These are phyloP conservation scores for Atta texana DNA, from an alignment of 1,140 invertebrate genomes.

Conservation along the genomic window DNA sequence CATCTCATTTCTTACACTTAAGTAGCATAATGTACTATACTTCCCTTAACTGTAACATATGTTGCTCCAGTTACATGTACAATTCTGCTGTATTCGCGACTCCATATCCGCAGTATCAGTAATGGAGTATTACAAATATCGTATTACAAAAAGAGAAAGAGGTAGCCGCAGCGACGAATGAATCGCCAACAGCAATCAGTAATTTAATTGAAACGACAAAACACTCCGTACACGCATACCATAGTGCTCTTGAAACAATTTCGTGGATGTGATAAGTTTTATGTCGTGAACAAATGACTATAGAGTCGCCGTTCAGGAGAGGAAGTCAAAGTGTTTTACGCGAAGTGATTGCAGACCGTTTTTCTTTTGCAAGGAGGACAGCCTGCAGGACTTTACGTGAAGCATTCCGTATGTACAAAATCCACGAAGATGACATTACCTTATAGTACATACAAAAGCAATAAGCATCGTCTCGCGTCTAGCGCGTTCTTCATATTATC, in stretches of 20 bases:
- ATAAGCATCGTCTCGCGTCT: slow-evolving; percentile 63
- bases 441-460: slow-evolving; percentile 68
- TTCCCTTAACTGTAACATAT: slow-evolving; percentile 44
- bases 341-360: background rate
- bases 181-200: slow-evolving; percentile 36
- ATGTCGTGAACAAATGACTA: slow-evolving; percentile 57
- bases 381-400: background rate
- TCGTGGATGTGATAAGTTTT: slow-evolving; percentile 72
- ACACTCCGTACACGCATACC: slow-evolving; percentile 52
- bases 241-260: slow-evolving; percentile 63
- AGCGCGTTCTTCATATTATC: slow-evolving; percentile 19
- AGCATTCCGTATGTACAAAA: slow-evolving; percentile 25
- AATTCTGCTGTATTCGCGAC: slow-evolving; percentile 41
- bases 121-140: background rate
- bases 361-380: background rate
- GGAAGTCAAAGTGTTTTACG: slow-evolving; percentile 41
- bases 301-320: slow-evolving; percentile 76
- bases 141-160: background rate
- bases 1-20: slow-evolving; percentile 64
- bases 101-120: slow-evolving; percentile 33
- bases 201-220: slow-evolving; percentile 45
- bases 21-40: slow-evolving; percentile 66
- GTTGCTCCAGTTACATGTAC: slow-evolving; percentile 23
- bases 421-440: slow-evolving; percentile 30
- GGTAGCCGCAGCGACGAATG: slow-evolving; percentile 19